Base-by-base conservation (phyloP, 1,140 invertebrate species). In the Glomeris maerens region DNA sequence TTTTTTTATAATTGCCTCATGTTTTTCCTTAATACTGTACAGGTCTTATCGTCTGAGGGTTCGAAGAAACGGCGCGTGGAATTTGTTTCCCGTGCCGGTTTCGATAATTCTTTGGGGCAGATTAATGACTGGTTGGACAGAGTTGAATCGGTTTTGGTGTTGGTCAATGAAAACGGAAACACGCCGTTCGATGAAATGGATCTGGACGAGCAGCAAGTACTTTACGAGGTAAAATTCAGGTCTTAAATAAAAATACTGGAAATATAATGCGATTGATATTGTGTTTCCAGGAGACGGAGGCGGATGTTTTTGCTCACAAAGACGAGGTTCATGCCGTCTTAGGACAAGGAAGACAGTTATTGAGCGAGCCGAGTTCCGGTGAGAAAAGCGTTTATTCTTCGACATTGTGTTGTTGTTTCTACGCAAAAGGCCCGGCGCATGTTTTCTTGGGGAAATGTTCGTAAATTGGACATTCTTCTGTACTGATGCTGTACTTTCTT, bases 61-160 rank as follows among this genome's bases (percentile, higher is more conserved):
- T n/a, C n/a, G 3, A 47, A 53, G 50, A 52, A 49, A 46, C 13
- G 40, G 21, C 22, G 60, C 23, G 38, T 64, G n/a, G 64, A 65
- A 20, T 57, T 59, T 14, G 52, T 55, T 4, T 49, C 48, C 4
- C 54, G 49, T 23, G 47, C 77, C 50, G 75, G 78, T 57, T 77
- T 77, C 60, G 69, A 78, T 29, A 55, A 65, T 3, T 67, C 69
- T 21, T 52, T 75, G 41, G 67, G 67, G 46, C 67, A 69, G 57
- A 58, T 78, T 1, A 67, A 71, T 46, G 72, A 74, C 45, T 78
- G 75, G 75, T 58, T 78, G 27, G 71, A 76, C 41, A 70, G 75
- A 51, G 72, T 74, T 1, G 72, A 78, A 48, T 65, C 73, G 17
- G 66, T 68, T 1, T 60, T 70, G n/a, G 54, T 70, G 62, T 23